phyloP scores from a whole-genome alignment of 2,888 invertebrate genomes.

The Parthenolecanium corni region DNA sequence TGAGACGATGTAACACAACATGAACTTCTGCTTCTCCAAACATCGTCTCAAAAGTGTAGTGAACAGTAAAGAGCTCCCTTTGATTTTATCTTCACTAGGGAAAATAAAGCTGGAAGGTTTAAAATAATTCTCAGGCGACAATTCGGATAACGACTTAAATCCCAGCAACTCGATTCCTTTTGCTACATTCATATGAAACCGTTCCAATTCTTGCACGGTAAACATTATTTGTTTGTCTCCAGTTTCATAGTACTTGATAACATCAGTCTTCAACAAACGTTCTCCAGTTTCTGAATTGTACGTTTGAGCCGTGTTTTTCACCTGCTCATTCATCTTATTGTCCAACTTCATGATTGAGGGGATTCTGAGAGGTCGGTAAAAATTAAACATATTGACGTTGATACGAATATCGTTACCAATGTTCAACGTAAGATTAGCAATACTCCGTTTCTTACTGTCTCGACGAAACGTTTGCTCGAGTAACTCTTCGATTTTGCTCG shows the following conservation, averaged over 20 bases:
- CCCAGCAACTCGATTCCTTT: slow-evolving; percentile 29
- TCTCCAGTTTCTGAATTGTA: slow-evolving; percentile 21
- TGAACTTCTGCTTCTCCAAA: slow-evolving; percentile 28
- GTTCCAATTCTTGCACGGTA: slow-evolving; percentile 20
- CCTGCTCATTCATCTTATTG: slow-evolving; percentile 21
- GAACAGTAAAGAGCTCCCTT: slow-evolving; percentile 27
- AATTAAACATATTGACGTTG: slow-evolving; percentile 21
- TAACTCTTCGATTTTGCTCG: slow-evolving; percentile 23
- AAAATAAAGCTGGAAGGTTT: slow-evolving; percentile 25
- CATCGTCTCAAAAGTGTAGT: slow-evolving; percentile 13
- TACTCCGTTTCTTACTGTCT: slow-evolving; percentile 19
- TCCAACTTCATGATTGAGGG: slow-evolving; percentile 26
- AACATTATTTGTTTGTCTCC: slow-evolving; percentile 13
- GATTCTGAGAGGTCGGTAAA: slow-evolving; percentile 26
- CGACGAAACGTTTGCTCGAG: slow-evolving; percentile 12
- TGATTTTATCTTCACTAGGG: slow-evolving; percentile 16
- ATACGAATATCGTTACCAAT: slow-evolving; percentile 20
- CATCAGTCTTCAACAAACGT: slow-evolving; percentile 26
- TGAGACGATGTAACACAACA: slow-evolving; percentile 24
- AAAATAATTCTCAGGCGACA: slow-evolving; percentile 18
- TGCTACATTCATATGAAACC: slow-evolving; percentile 2
- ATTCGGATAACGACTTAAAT: slow-evolving; percentile 23
- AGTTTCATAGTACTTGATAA: slow-evolving; percentile 20
- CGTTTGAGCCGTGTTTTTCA: slow-evolving; percentile 13
- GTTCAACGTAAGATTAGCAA: slow-evolving; percentile 15